phyloP scores from a whole-genome alignment of 2,888 invertebrate genomes.

The Metallyticus violacea region DNA sequence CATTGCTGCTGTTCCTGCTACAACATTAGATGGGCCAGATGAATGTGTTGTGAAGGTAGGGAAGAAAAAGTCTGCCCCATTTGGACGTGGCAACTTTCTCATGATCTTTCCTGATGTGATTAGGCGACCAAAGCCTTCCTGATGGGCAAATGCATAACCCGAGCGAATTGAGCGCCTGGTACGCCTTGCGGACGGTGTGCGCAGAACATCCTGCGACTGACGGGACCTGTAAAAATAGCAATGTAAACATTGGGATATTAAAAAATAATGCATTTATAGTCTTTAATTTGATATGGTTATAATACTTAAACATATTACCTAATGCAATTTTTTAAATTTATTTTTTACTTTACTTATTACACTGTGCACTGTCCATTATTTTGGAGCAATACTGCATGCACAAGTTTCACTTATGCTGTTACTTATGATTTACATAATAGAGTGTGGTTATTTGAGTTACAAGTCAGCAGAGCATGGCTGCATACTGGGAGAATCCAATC shows the following conservation, averaged over 20 bases:
- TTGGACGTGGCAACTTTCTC: conserved; percentile 68
- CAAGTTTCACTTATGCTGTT: no score
- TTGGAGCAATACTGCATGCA: no score
- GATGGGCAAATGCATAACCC: conserved; percentile 98
- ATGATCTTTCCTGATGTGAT: conserved; percentile 97
- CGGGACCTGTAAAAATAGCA: conserved; percentile 51
- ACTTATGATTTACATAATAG: no score
- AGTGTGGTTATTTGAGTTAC: no score
- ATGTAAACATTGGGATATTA: not conserved
- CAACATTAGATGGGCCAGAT: conserved; percentile 27
- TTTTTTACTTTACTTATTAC: no score
- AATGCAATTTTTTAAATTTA: no score
- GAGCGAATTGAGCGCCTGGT: conserved; percentile 90
- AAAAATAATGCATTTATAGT: not conserved
- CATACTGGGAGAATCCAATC: no score
- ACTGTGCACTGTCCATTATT: no score
- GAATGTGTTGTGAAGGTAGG: conserved; percentile 43
- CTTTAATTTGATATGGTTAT: no score
- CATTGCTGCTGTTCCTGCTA: not conserved
- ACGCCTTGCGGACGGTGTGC: conserved; percentile 84
- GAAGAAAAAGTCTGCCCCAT: conserved; percentile 70
- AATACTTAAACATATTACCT: no score
- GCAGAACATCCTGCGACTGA: conserved; percentile 72
- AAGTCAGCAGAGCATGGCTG: no score
- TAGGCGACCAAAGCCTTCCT: conserved; percentile 93